phyloP scores from a whole-genome alignment of 2,797 vertebrate genomes.

The Lindbergichthys nudifrons region DNA sequence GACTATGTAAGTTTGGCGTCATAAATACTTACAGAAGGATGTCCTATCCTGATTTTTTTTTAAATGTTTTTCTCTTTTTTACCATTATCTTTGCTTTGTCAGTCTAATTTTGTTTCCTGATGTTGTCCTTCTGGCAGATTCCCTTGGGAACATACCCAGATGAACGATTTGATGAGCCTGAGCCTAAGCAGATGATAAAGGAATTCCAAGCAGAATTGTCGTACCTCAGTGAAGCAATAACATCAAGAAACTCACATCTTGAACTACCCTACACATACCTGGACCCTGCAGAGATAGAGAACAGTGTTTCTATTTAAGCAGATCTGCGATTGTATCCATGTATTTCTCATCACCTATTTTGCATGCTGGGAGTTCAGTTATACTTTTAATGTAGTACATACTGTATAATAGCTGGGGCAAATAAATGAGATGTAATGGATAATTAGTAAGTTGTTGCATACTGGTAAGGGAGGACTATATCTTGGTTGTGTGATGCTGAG shows the following conservation, averaged over 20 bases:
- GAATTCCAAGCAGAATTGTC: constrained; percentile 74
- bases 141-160: too few relatives aligned
- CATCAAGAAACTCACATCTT: constrained; percentile 71
- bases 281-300: constrained; percentile 53
- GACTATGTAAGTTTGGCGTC: too few relatives aligned
- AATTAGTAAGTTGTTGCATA: constrained; percentile 5
- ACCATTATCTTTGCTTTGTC: neutral
- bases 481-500: neutral
- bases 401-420: neutral
- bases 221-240: constrained; percentile 69
- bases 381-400: neutral
- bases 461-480: neutral
- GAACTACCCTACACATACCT: constrained; percentile 75
- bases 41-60: too few relatives aligned
- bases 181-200: constrained; percentile 61
- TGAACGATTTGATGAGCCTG: too few relatives aligned
- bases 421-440: neutral
- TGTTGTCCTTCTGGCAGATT: too few relatives aligned
- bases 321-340: neutral
- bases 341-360: neutral
- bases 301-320: constrained; percentile 49
- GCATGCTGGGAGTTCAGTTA: neutral
- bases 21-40: too few relatives aligned
- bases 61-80: too few relatives aligned
- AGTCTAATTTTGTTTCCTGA: too few relatives aligned